Conservation (phyloP, 2,113 vertebrate species). For the Passer montanus region DNA sequence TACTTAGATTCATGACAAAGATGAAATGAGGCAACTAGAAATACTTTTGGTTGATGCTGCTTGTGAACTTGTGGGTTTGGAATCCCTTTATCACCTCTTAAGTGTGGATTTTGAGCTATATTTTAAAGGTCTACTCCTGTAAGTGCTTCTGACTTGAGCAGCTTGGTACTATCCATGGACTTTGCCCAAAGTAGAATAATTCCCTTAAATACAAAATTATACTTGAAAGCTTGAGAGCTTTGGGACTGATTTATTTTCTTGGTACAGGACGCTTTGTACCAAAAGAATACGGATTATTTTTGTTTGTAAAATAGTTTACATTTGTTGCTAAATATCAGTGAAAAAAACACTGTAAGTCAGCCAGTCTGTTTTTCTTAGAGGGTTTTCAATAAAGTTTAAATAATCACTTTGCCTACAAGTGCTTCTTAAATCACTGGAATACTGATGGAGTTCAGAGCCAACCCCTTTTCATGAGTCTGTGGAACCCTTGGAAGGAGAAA, state of each 20-base stretch:
- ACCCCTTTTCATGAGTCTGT: background rate
- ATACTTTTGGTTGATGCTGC: background rate
- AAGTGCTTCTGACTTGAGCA: background rate
- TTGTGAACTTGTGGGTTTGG: background rate
- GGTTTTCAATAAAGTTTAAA: background rate
- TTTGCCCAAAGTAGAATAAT: background rate
- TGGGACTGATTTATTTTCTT: background rate
- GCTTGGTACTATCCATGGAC: background rate
- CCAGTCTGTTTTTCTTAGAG: background rate
- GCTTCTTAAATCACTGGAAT: background rate
- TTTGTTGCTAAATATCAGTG: background rate
- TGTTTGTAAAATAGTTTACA: background rate
- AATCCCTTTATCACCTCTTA: background rate
- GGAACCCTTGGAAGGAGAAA: background rate
- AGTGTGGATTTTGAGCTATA: background rate
- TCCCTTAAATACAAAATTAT: background rate
- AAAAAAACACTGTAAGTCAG: background rate
- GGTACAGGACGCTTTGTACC: background rate
- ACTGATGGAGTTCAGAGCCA: background rate
- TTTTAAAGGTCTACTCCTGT: background rate
- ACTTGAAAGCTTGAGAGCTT: background rate
- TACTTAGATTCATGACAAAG: background rate
- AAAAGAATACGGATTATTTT: background rate
- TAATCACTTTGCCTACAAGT: background rate
- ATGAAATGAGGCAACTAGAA: background rate